Evolutionary conservation across 2,113 vertebrate species (phyloP), one percentile per base, ranked within the genome.

Genomic region (Haemorhous mexicanus): DNA sequence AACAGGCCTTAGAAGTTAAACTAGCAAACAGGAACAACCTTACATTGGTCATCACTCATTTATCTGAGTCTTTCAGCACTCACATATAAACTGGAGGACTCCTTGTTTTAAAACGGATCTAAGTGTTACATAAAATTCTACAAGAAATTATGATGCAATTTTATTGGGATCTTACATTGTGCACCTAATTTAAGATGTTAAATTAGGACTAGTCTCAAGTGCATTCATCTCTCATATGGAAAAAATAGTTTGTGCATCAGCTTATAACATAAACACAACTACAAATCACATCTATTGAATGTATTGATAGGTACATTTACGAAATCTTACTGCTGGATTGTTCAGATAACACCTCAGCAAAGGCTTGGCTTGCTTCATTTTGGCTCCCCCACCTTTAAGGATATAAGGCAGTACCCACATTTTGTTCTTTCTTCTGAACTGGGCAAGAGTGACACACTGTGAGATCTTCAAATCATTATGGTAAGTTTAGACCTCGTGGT

Each of bases 391-490:
- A 19, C 35, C 21, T 37, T 74, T 63, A 84, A 77, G 39, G 32
- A 70, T 21, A 37, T 0, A 37, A 37, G n/a, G n/a, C n/a, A n/a
- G 26, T 1, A 46, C 8, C 15, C 35, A 49, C 12, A 20, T 67
- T 70, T 63, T 72, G 33, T 22, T 72, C 73, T 55, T 63, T 27
- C 24, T 50, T 63, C 56, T 63, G 18, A 89, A 27, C 43, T 53
- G 33, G 28, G 18, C 46, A 70, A 66, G 9, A 66, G 16, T 30
- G 23, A 43, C 47, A 66, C n/a, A 37, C 9, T 59, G 7, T 30
- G n/a, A 16, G 44, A 4, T 9, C 55, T 73, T 83, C 16, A 69
- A n/a, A 46, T 37, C 75, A 81, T 47, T 37, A 79, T 0, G 61
- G 8, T 7, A 72, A 68, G 28, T 50, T 84, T 67, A 39, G 10